Conservation (phyloP, 2,113 vertebrate genomes). For the Calyptomena viridis region DNA sequence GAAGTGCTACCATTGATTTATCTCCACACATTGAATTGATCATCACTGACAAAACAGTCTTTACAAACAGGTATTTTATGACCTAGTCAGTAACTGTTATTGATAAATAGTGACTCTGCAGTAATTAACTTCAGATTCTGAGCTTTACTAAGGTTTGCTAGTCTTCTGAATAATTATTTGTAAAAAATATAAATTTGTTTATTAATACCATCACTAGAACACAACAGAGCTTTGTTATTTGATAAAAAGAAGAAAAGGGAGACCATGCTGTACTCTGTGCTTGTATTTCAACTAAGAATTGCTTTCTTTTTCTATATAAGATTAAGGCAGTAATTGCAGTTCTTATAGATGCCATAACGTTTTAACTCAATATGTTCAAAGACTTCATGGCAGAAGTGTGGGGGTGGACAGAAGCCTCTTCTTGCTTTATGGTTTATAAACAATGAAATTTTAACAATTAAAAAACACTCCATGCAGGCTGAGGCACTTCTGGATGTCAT, state of each 20-base stretch:
- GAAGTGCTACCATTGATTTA: background rate
- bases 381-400: background rate
- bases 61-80: background rate
- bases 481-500: background rate
- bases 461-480: rapidly evolving
- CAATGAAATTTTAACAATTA: background rate
- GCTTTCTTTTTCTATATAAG: background rate
- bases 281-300: background rate
- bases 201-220: background rate
- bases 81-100: background rate
- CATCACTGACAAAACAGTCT: background rate
- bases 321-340: background rate
- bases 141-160: background rate
- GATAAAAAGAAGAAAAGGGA: background rate
- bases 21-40: background rate
- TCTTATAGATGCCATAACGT: background rate
- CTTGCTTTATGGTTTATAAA: background rate
- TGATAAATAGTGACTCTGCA: background rate
- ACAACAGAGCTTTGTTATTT: background rate
- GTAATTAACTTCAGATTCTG: background rate
- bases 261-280: background rate
- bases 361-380: background rate
- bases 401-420: background rate
- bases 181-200: background rate
- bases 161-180: background rate